Evolutionary conservation across 1,140 invertebrate species (phyloP).

Genomic region (Zaprionus capensis): DNA sequence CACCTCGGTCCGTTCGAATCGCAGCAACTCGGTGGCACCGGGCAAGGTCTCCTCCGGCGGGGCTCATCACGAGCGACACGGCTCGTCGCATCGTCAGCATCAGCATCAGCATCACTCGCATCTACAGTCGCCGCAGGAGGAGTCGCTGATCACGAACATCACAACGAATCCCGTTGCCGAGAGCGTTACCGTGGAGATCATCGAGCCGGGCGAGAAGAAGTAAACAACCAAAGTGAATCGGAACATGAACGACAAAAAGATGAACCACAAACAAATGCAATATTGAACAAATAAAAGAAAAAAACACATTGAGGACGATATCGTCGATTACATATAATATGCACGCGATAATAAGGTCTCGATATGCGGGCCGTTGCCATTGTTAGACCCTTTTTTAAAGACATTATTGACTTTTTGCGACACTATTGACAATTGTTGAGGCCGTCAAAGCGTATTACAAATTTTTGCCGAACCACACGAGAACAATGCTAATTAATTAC

Average conservation of each 20-base stretch:
- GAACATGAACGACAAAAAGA: constrained; percentile 5
- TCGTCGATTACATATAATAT: constrained; percentile 60
- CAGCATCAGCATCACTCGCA: constrained; percentile 45
- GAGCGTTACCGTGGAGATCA: constrained; percentile 82
- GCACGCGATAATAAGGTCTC: constrained; percentile 67
- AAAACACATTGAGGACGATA: constrained; percentile 26
- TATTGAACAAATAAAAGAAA: constrained; percentile 11
- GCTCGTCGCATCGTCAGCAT: constrained; percentile 67
- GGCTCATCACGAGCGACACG: constrained; percentile 73
- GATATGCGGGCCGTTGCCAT: constrained; percentile 53
- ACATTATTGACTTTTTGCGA: constrained; percentile 54
- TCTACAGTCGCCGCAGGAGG: constrained; percentile 66
- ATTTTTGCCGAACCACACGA: constrained; percentile 58
- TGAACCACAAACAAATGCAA: constrained; percentile 24
- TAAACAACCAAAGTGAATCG: constrained; percentile 43
- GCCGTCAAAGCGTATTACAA: constrained; percentile 51
- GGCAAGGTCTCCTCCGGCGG: constrained; percentile 57
- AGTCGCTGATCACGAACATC: constrained; percentile 78
- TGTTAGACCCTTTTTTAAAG: constrained; percentile 60
- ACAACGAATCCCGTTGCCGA: constrained; percentile 82
- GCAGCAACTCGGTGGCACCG: constrained; percentile 80
- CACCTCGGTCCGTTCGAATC: constrained; percentile 77
- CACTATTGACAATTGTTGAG: constrained; percentile 67
- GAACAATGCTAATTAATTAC: constrained; percentile 74
- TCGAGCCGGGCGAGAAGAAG: constrained; percentile 58